A percentile compares a stretch with the other conserved stretches of the same genome.
These are phyloP conservation scores for Metellina segmentata DNA, from an alignment of 2,888 invertebrate species.

Conservation along the genomic window DNA sequence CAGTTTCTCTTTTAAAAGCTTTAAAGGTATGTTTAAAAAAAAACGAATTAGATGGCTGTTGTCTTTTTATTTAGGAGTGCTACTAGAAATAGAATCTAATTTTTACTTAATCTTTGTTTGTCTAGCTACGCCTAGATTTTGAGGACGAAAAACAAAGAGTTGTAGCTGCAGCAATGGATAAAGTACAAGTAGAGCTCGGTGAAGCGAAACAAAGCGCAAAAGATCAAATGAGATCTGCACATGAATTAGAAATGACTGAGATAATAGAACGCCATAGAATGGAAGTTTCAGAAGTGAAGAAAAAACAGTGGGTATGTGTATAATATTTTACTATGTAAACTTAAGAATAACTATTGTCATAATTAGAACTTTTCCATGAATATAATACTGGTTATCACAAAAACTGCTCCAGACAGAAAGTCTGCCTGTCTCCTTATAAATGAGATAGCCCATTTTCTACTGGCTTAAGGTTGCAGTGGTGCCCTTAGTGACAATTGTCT, in stretches of 20 bases:
- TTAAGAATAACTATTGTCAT: too few relatives aligned
- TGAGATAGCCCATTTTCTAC: background rate
- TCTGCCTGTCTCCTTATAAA: too few relatives aligned
- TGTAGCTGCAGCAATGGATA: constrained; percentile 69
- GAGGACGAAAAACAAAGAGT: constrained; percentile 74
- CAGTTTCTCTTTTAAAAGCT: too few relatives aligned
- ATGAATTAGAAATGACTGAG: constrained; percentile 63
- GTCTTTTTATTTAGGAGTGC: background rate
- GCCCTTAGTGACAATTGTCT: too few relatives aligned
- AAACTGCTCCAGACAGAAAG: too few relatives aligned
- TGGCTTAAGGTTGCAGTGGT: background rate
- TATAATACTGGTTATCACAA: too few relatives aligned
- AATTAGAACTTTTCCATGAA: too few relatives aligned
- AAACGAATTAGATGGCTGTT: background rate
- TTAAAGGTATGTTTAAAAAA: background rate
- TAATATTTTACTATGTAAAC: too few relatives aligned
- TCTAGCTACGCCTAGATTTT: constrained; percentile 72
- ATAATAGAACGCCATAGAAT: constrained; percentile 83
- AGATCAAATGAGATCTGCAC: constrained; percentile 64
- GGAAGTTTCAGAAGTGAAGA: constrained; percentile 87
- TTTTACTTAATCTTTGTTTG: constrained; percentile 79
- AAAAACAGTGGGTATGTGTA: constrained; percentile 80
- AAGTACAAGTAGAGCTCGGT: constrained; percentile 62
- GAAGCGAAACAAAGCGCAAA: constrained; percentile 69
- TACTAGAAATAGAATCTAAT: background rate